These are phyloP conservation scores for Pachypeltis micranthus DNA, from an alignment of 1,140 invertebrate genomes.

Conservation along the genomic window DNA sequence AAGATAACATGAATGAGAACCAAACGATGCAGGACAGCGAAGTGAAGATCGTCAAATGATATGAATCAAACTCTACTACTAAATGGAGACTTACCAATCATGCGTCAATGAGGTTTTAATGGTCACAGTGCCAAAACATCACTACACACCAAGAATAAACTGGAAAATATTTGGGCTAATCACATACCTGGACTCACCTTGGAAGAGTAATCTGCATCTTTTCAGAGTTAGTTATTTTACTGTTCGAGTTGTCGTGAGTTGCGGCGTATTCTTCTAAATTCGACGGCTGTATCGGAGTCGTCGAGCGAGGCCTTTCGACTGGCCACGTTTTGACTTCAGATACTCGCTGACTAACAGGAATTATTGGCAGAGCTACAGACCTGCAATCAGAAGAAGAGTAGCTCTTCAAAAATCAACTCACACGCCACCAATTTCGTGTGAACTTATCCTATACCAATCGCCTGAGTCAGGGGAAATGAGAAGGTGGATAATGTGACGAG, in stretches of 20 bases:
- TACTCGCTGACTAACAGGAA: constrained; percentile 64
- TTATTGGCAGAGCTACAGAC: constrained; percentile 62
- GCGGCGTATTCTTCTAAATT: constrained; percentile 54
- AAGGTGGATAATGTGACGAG: no score
- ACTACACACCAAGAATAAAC: constrained; percentile 14
- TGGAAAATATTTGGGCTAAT: constrained; percentile 23
- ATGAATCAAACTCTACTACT: no score
- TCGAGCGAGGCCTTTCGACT: constrained; percentile 74
- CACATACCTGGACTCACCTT: constrained; percentile 38
- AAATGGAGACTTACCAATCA: constrained; percentile 11
- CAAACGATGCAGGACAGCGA: no score
- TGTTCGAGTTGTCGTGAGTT: constrained; percentile 32
- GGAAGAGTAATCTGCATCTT: constrained; percentile 59
- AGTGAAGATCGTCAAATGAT: no score
- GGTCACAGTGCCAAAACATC: constrained; percentile 10
- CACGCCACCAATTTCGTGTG: no score
- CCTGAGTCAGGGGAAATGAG: no score
- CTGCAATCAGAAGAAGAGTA: no score
- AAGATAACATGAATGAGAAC: no score
- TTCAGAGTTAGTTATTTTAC: constrained; percentile 37
- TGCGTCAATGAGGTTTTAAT: not conserved
- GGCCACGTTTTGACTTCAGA: constrained; percentile 61
- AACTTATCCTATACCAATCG: no score
- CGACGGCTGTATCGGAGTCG: constrained; percentile 64
- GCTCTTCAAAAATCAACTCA: no score